Evolutionary conservation across 2,888 invertebrate species (phyloP), one percentile per base, ranked within the genome.

Genomic region (Callosobruchus maculatus): DNA sequence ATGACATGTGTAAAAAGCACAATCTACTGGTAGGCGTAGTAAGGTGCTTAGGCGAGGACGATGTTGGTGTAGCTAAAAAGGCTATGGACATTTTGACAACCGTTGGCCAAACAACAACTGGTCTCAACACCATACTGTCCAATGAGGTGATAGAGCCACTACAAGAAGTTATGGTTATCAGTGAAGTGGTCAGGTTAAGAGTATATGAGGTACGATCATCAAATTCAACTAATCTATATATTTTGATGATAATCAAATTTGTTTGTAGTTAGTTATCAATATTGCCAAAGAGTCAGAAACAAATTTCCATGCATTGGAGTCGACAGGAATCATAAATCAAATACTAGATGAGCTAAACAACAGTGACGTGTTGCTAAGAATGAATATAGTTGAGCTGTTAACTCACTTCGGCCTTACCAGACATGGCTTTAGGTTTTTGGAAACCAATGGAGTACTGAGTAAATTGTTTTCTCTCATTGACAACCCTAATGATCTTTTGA

Each of bases 321-420:
- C 90, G 18, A 87, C 89, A 74, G 92, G 92, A 20, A 90, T 95
- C 71, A 86, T 96, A 68, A 88, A 90, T 20, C 89, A 89, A 76
- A 90, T 96, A 81, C 84, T 95, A 21, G 85, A 89, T 30, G 93
- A 94, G 83, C 84, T 95, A 21, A 88, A 92, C 71, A 80, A 90
- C 70, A 89, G 92, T 76, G 97, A 97, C 87, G 87, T 95, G 68
- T 87, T 97, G 71, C 88, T 95, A 68, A 93, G 94, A 85, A 88
- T 97, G 75, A 97, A 96, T 84, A 90, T 94, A 72, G 86, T 97
- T 72, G 95, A 97, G 86, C 87, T 95, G 68, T 84, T 97, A 67
- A 92, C 93, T 0, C 90, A 91, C 70, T 86, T 97, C 70, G 94
- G 93, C 0, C 84, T 91, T 21, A 90, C 90, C 72, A 90, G 92